A percentile compares a stretch with the other conserved stretches of the same genome.
Conservation (phyloP, 2,113 vertebrate genomes). For the Xiphophorus hellerii region DNA sequence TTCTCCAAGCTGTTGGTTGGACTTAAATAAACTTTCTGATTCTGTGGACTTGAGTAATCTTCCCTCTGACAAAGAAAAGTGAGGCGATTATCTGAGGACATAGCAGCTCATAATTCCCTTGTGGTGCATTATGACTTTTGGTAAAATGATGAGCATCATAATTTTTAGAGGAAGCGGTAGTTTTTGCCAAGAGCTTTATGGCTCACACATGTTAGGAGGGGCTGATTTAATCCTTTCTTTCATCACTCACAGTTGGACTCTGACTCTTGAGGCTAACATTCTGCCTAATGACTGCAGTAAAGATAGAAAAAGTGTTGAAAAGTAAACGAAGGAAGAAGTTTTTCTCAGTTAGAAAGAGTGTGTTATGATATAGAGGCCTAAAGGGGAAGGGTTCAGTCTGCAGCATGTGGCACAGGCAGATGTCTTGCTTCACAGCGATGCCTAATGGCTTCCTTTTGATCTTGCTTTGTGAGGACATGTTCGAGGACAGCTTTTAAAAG, state of each 20-base stretch:
- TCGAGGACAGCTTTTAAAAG: background rate
- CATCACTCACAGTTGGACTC: conserved; percentile 33
- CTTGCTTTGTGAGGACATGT: background rate
- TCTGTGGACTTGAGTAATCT: background rate
- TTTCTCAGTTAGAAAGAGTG: background rate
- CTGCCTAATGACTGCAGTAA: conserved; percentile 41
- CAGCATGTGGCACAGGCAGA: conserved; percentile 54
- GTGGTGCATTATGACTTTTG: conserved; percentile 3
- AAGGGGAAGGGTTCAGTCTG: conserved; percentile 26
- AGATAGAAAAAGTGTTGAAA: conserved; percentile 23
- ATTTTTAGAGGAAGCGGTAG: background rate
- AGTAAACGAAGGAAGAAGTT: conserved; percentile 10
- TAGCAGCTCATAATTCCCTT: background rate
- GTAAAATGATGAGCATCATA: conserved; percentile 3
- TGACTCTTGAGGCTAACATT: conserved; percentile 40
- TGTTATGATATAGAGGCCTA: conserved; percentile 18
- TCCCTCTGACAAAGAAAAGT: background rate
- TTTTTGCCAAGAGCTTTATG: conserved; percentile 29
- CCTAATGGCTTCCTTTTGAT: conserved; percentile 32
- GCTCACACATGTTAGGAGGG: background rate
- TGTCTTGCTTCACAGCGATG: conserved; percentile 30
- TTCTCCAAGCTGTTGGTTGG: background rate
- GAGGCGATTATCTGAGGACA: background rate
- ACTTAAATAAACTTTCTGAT: background rate
- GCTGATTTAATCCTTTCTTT: conserved; percentile 30